Percentiles rank a stretch among this genome's conserved stretches.
Evolutionary conservation across 2,113 vertebrate genomes (phyloP).

Genomic region (Pao palembangensis): DNA sequence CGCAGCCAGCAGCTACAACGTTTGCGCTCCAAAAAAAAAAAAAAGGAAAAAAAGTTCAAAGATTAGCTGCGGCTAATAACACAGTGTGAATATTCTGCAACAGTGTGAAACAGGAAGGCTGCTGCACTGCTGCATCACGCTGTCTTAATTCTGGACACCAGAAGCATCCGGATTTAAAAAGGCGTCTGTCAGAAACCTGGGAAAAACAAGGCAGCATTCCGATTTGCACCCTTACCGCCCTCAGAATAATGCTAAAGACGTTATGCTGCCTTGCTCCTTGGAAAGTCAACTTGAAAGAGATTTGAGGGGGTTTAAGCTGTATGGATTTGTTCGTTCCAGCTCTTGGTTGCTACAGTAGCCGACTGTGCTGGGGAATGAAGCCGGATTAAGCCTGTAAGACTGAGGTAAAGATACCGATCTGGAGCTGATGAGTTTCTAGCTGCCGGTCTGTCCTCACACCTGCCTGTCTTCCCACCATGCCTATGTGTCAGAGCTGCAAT

Average conservation of each 20-base stretch:
- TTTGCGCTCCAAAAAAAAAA: slow-evolving; percentile 8
- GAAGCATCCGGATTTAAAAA: slow-evolving; percentile 16
- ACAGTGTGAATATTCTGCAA: slow-evolving; percentile 7
- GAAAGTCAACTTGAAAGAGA: slow-evolving; percentile 25
- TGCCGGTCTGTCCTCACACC: slow-evolving; percentile 21
- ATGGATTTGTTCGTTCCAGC: slow-evolving; percentile 39
- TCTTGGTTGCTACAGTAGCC: slow-evolving; percentile 44
- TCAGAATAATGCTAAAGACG: not conserved
- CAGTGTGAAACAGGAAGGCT: not conserved
- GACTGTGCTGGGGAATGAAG: slow-evolving; percentile 23
- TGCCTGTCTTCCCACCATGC: slow-evolving; percentile 26
- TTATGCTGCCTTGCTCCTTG: slow-evolving; percentile 10
- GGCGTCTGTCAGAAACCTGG: slow-evolving; percentile 4
- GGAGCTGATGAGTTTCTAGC: slow-evolving; percentile 27
- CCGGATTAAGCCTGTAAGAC: slow-evolving; percentile 44
- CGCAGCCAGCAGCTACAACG: slow-evolving; percentile 40
- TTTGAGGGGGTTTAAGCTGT: slow-evolving; percentile 27
- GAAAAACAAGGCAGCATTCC: slow-evolving; percentile 5
- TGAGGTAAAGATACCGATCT: slow-evolving; percentile 50
- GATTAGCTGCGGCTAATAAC: slow-evolving; percentile 17
- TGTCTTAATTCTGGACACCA: slow-evolving; percentile 2
- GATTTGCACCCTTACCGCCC: not conserved
- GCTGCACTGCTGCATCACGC: slow-evolving; percentile 5
- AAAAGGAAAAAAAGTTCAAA: slow-evolving; percentile 40
- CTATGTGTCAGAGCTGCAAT: slow-evolving; percentile 14